Percentiles rank a stretch among this genome's conserved stretches.
Conservation (phyloP, 2,888 invertebrate species). For the Perdita meconis region DNA sequence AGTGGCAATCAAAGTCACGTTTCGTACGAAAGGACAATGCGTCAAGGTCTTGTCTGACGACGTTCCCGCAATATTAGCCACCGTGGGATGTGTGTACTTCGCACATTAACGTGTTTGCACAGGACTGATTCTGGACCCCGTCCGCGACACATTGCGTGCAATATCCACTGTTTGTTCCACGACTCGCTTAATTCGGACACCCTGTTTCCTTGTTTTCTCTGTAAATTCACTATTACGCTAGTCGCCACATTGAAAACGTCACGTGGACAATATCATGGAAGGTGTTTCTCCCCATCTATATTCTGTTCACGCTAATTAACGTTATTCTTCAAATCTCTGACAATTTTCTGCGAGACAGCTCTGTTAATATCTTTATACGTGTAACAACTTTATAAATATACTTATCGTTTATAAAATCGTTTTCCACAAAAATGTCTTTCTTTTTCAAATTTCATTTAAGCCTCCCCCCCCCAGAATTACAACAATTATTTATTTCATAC, state of each 20-base stretch:
- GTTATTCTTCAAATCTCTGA: neutral
- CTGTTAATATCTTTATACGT: too few species aligned
- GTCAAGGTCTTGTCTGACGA: slow-evolving; percentile 60
- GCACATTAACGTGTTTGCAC: slow-evolving; percentile 82
- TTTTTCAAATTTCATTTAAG: too few species aligned
- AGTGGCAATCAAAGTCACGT: slow-evolving; percentile 60
- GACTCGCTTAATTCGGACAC: slow-evolving; percentile 76
- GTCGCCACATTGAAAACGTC: slow-evolving; percentile 15
- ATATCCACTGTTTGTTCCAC: slow-evolving; percentile 81
- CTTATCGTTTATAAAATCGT: neutral
- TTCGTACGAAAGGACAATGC: slow-evolving; percentile 57
- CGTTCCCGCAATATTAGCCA: slow-evolving; percentile 76
- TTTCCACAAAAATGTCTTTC: too few species aligned
- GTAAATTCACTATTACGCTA: slow-evolving; percentile 74
- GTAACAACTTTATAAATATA: neutral
- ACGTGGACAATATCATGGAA: slow-evolving; percentile 8
- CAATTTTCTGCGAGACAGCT: neutral
- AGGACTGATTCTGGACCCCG: slow-evolving; percentile 76
- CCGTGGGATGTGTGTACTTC: slow-evolving; percentile 80
- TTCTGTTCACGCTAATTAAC: neutral
- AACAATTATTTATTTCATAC: too few species aligned
- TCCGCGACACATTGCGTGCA: slow-evolving; percentile 80
- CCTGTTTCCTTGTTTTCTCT: slow-evolving; percentile 73
- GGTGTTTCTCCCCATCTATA: neutral
- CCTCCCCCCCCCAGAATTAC: too few species aligned